Base-by-base conservation (phyloP, 2,888 invertebrate genomes). In the Xanthorhoe designata region DNA sequence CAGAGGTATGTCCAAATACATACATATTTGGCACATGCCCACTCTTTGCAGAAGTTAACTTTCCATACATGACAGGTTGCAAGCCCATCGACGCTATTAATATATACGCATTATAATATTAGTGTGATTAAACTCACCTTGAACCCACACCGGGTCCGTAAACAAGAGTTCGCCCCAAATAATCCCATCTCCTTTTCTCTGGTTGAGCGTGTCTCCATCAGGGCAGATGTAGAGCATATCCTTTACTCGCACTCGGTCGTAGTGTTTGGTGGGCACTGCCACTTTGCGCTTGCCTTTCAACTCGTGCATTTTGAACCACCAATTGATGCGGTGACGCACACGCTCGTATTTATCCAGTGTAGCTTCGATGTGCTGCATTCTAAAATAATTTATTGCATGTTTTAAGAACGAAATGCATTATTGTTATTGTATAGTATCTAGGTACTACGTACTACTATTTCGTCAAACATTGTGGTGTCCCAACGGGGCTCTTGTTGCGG, bases 261-360 rank as follows among this genome's bases (percentile, higher is more conserved):
- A 47, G 17, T 47, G 17, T 47, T 17, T 47, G 0, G 47, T 47
- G 7, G 47, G 47, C 7, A 17, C 7, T 15, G 47, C 6, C 7
- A 7, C 1, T 47, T 47, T 47, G 15, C 47, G 17, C 17, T 47
- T 47, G 7, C 47, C 47, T 47, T 47, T 47, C 2, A 47, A 5
- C 17, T 47, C 47, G 17, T 17, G 17, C 47, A 47, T 47, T 17
- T 47, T 47, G 47, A 47, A 47, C 47, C 47, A 47, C 15, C 17
- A 47, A 8, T 47, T 47, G 17, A 47, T 47, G 15, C 47, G 47
- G 17, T 47, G 47, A 47, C 47, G 47, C 1, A 47, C 47, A 13
- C 15, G 47, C 17, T 47, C 47, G 47, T 1, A 17, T 47, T 7
- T 47, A 13, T 47, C 47, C 47, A 17, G 17, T 7, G 47, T 17